These are phyloP conservation scores for Telmatochromis sp. DNA, from an alignment of 2,113 vertebrate genomes.

Conservation along the genomic window DNA sequence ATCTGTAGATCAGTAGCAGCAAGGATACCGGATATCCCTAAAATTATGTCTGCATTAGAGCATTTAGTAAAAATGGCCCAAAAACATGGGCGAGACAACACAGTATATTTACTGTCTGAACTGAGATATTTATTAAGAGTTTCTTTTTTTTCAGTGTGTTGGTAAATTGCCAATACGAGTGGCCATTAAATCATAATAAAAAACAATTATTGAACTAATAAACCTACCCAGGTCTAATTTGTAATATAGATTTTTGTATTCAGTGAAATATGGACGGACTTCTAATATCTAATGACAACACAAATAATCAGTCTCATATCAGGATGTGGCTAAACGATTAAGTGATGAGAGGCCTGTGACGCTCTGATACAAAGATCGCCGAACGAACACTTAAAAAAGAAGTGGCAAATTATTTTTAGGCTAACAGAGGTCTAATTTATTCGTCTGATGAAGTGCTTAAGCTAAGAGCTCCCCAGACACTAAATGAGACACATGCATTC, in stretches of 20 bases:
- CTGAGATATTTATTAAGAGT: background rate
- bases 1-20: background rate
- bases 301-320: background rate
- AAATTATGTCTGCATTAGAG: background rate
- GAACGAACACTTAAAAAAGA: slow-evolving; percentile 54
- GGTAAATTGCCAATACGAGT: background rate
- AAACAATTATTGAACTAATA: background rate
- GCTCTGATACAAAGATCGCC: slow-evolving; percentile 55
- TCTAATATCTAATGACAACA: background rate
- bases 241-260: background rate
- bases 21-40: background rate
- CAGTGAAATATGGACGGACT: background rate
- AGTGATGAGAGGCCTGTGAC: slow-evolving; percentile 7
- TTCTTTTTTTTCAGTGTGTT: background rate
- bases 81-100: background rate
- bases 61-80: background rate
- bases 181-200: background rate
- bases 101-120: background rate
- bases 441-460: slow-evolving; percentile 74
- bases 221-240: background rate
- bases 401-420: slow-evolving; percentile 67
- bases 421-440: slow-evolving; percentile 76
- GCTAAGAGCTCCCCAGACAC: slow-evolving; percentile 76
- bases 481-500: slow-evolving; percentile 69
- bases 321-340: slow-evolving; percentile 7